Base-by-base conservation (phyloP, 2,888 invertebrate species). In the Scaptomyza tumidula region DNA sequence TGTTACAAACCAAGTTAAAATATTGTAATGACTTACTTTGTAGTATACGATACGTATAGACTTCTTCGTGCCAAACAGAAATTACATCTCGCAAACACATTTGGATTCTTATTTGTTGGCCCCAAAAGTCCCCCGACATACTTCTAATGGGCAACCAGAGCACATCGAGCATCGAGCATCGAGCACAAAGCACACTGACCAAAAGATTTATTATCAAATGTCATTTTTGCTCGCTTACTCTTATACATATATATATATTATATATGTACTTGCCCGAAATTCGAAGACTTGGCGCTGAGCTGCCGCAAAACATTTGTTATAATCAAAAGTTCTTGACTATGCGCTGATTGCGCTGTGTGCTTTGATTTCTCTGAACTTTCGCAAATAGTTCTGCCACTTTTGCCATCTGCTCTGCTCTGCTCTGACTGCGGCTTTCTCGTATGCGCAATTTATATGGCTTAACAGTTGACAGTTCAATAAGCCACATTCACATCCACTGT, bases 391-490 rank as follows among this genome's bases (percentile, higher is more conserved):
- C 73, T 54, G 52, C 75, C 59, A 72, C 49, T 68, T 85, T 69
- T 48, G 50, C 57, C 60, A 52, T 45, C 52, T 39, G 41, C 41
- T 54, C 58, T 43, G 49, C 49, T 45, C 52, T 39, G 41, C 41
- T 54, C 58, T 43, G 49, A 39, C 53, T 5, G 61, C 71, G 74
- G 41, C 56, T 62, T 10, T 6, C 67, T 19, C 39, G 78, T 71
- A 79, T 75, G 60, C 69, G 67, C 86, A 88, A 86, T 86, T 88
- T 86, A 78, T 86, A 73, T 89, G 77, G 86, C 88, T 89, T 85
- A 89, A 72, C 80, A 41, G 74, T 84, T 81, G 89, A 89, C 84
- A 88, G 89, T 85, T 88, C 85, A 85, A 88, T 88, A 88, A 88
- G 81, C 74, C 73, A 66, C 52, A 41, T 44, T 9, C 39, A 39